Conservation (phyloP, 2,888 invertebrate species). For the Habroteleia sp. region DNA sequence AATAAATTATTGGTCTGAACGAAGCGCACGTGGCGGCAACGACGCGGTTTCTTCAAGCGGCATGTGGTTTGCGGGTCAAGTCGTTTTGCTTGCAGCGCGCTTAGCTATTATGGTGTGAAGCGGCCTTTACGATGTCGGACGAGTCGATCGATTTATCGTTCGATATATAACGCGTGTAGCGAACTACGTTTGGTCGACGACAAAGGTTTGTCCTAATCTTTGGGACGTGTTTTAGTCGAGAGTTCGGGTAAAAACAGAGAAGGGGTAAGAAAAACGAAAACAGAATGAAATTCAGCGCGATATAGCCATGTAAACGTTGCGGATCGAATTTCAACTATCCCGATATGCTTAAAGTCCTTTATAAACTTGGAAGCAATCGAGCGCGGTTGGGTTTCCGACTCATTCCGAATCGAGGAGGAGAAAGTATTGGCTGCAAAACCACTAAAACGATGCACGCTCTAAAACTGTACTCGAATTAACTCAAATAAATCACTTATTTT, state of each 20-base stretch:
- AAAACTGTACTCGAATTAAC: constrained; percentile 42
- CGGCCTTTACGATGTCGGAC: constrained; percentile 29
- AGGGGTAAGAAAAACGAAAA: constrained; percentile 49
- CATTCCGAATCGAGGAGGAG: constrained; percentile 48
- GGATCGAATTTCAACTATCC: constrained; percentile 56
- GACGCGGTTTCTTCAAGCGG: constrained; percentile 39
- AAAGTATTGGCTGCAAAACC: constrained; percentile 51
- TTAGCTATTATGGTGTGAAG: constrained; percentile 26
- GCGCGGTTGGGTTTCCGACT: constrained; percentile 53
- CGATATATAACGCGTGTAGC: constrained; percentile 48
- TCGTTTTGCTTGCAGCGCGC: constrained; percentile 31
- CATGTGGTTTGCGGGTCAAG: constrained; percentile 43
- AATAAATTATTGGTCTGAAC: constrained; percentile 41
- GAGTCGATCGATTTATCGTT: constrained; percentile 58
- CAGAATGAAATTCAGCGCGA: constrained; percentile 49
- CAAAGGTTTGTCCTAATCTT: constrained; percentile 59
- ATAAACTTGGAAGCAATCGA: constrained; percentile 55
- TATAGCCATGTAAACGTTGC: constrained; percentile 50
- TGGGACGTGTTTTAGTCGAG: constrained; percentile 50
- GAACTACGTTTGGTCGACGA: constrained; percentile 32
- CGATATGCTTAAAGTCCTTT: constrained; percentile 59
- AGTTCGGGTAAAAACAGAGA: constrained; percentile 43
- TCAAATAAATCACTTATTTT: constrained; percentile 44
- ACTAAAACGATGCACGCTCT: constrained; percentile 49
- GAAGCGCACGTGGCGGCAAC: constrained; percentile 35